Conservation (phyloP, 2,888 invertebrate genomes). For the Volucella inanis region DNA sequence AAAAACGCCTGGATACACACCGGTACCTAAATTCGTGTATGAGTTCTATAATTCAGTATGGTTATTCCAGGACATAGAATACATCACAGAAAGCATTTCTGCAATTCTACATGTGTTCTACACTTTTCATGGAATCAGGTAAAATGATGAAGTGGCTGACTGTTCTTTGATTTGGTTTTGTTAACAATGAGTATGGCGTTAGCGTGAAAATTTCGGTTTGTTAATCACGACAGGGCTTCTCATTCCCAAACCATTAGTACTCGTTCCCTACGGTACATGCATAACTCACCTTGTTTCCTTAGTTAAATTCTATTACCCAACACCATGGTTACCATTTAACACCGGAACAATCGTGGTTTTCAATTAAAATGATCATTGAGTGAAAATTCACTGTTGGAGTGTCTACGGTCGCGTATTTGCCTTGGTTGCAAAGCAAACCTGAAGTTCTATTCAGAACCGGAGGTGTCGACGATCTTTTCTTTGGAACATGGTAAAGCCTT, state of each 20-base stretch:
- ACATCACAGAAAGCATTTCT: neutral
- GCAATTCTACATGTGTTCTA: neutral
- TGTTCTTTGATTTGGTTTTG: conserved; percentile 19
- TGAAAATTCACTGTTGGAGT: conserved; percentile 17
- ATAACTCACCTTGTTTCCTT: conserved; percentile 25
- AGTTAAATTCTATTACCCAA: neutral
- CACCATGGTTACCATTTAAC: conserved; percentile 42
- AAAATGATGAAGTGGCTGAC: conserved; percentile 41
- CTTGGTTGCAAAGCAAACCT: conserved; percentile 1
- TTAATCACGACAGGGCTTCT: conserved; percentile 17
- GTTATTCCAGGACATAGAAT: neutral
- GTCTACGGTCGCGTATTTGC: neutral
- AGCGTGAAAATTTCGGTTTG: conserved; percentile 52
- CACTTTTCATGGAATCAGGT: conserved; percentile 7
- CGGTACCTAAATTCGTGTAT: neutral
- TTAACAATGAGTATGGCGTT: conserved; percentile 39
- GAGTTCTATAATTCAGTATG: no score
- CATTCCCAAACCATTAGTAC: neutral
- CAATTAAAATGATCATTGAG: conserved; percentile 59
- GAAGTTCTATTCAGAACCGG: conserved; percentile 15
- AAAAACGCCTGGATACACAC: neutral
- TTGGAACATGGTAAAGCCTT: conserved; percentile 15
- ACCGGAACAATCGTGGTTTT: conserved; percentile 34
- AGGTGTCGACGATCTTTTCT: conserved; percentile 52
- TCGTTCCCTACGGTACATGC: neutral